Base-by-base conservation (phyloP, 2,888 invertebrate genomes). In the Xanthorhoe designata region DNA sequence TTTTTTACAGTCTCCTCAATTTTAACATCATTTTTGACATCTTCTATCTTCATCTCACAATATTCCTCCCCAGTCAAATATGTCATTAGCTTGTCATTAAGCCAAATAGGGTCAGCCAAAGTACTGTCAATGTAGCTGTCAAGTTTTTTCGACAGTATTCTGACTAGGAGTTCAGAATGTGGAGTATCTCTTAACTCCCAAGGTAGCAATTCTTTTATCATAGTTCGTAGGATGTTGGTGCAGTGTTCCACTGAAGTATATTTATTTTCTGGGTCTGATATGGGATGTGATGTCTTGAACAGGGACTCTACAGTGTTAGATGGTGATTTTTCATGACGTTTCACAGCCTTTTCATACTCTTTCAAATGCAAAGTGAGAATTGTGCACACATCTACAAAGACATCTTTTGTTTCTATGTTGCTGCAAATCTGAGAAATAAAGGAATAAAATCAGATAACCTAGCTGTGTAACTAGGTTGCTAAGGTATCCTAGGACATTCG, bases 101-200 rank as follows among this genome's bases (percentile, higher is more conserved):
- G 73, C 91, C 94, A 94, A 1, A 85, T 80, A 0, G 95, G 95
- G 61, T 94, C 87, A 3, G 94, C 88, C 53, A 94, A 69, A 13
- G 94, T 91, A 29, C 79, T 88, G 42, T 94, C 83, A 64, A 94
- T 87, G 66, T 93, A 94, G 17, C 80, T 81, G 59, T 95, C 91
- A 0, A 96, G 83, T 74, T 92, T 94, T 77, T 94, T 95, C 0
- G 96, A 92, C 56, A 96, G 74, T 68, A 96, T 94, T 47, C 96
- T 92, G 4, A 95, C 90, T 3, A 96, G 82, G 35, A 95, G 82
- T 80, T 95, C 95, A 0, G 95, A 95, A 54, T 96, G 95, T 10
- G 96, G 92, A 0, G 96, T 96, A 71, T 95, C 96, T 91, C 95
- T 95, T 3, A 96, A 78, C 77, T 96, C 96, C 94, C 95, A 96